These are phyloP conservation scores for Phyllostomus hastatus DNA, from an alignment of 2,113 vertebrate genomes.

Conservation along the genomic window DNA sequence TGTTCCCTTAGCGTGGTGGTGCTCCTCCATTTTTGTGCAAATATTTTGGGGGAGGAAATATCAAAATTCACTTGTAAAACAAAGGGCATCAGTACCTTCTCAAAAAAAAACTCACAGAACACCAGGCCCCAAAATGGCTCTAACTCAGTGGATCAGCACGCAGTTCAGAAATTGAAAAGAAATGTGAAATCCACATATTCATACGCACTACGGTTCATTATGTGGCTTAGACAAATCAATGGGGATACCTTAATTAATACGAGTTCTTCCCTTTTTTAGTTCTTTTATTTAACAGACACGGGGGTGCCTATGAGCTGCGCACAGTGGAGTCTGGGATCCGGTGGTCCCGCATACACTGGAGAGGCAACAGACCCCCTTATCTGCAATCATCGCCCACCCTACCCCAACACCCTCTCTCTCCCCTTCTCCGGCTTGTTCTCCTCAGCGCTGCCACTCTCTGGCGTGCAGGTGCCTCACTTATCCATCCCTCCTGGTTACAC, in stretches of 20 bases:
- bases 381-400: neutral
- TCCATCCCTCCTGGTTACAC: neutral
- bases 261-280: neutral
- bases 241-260: neutral
- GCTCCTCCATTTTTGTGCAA: neutral
- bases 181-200: neutral
- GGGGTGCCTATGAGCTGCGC: neutral
- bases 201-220: neutral
- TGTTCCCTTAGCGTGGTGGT: neutral
- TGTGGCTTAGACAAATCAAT: neutral
- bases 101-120: neutral
- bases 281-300: neutral
- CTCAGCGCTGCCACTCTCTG: neutral
- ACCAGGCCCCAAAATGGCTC: neutral
- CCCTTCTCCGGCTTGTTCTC: neutral
- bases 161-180: neutral
- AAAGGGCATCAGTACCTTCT: neutral
- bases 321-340: neutral
- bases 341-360: neutral
- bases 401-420: neutral
- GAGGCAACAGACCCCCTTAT: neutral
- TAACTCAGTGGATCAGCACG: neutral
- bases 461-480: neutral
- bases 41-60: neutral
- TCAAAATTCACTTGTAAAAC: neutral